Conservation (phyloP, 2,113 vertebrate genomes). For the Carlito syrichta region DNA sequence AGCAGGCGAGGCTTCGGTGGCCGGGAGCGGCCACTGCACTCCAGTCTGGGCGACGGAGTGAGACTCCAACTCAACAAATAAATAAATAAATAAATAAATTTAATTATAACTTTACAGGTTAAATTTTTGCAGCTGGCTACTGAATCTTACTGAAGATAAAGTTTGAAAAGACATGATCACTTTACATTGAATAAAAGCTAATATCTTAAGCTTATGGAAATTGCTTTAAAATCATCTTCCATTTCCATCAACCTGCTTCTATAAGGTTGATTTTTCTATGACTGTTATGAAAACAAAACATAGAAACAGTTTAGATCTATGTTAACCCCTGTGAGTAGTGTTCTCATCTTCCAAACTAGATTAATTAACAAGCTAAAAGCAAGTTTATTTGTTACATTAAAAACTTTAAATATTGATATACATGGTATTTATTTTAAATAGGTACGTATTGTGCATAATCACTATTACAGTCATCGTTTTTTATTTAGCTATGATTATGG, state of each 20-base stretch:
- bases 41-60: too few relatives aligned
- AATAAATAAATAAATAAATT: too few relatives aligned
- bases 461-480: background rate
- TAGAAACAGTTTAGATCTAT: background rate
- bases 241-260: background rate
- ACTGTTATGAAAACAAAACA: background rate
- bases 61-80: too few relatives aligned
- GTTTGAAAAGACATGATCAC: slow-evolving; percentile 17
- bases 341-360: background rate
- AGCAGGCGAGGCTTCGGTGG: too few relatives aligned
- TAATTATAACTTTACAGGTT: slow-evolving; percentile 20
- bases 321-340: background rate
- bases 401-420: background rate
- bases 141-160: background rate
- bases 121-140: background rate
- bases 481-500: background rate
- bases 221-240: background rate
- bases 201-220: background rate
- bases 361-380: background rate
- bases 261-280: background rate
- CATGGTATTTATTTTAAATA: background rate
- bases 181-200: slow-evolving; percentile 25
- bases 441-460: background rate
- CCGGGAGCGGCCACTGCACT: too few relatives aligned
- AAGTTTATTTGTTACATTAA: background rate